phyloP scores from a whole-genome alignment of 2,888 invertebrate species.

The Scelioninae gen. 2 region DNA sequence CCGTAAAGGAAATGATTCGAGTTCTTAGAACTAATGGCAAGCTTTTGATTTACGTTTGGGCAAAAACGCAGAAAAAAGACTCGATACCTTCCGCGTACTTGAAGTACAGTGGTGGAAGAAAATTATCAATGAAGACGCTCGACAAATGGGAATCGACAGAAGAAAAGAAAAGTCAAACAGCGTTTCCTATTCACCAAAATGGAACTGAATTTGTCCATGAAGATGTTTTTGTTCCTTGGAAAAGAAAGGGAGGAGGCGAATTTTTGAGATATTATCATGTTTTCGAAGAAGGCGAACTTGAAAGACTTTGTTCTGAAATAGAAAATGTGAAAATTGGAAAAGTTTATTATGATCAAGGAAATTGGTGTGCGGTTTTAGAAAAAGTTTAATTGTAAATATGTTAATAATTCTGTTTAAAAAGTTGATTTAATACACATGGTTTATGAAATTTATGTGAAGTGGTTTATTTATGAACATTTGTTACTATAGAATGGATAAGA shows the following conservation, averaged over 20 bases:
- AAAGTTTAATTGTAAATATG: slow-evolving; percentile 74
- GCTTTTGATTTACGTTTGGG: slow-evolving; percentile 97
- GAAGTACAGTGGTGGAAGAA: slow-evolving; percentile 77
- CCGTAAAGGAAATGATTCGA: slow-evolving; percentile 86
- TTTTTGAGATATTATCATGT: slow-evolving; percentile 95
- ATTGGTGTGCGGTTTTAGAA: slow-evolving; percentile 92
- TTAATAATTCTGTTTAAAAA: background rate
- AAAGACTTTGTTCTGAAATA: slow-evolving; percentile 79
- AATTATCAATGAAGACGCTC: slow-evolving; percentile 71
- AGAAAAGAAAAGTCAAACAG: slow-evolving; percentile 60
- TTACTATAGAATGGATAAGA: no score
- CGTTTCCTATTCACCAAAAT: slow-evolving; percentile 90
- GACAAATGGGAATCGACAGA: slow-evolving; percentile 72
- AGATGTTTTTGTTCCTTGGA: slow-evolving; percentile 98
- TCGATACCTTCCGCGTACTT: slow-evolving; percentile 83
- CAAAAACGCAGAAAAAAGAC: slow-evolving; percentile 88
- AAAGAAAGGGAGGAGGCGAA: slow-evolving; percentile 78
- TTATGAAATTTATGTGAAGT: no score
- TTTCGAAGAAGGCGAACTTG: slow-evolving; percentile 89
- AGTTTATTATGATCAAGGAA: slow-evolving; percentile 96
- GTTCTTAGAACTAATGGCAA: slow-evolving; percentile 84
- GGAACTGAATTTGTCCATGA: slow-evolving; percentile 92
- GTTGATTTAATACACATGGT: background rate
- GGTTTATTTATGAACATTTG: no score
- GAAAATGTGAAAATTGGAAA: slow-evolving; percentile 78